A percentile compares a stretch with the other conserved stretches of the same genome.
These are phyloP conservation scores for Tetramorium bicarinatum DNA, from an alignment of 2,888 invertebrate species.

Conservation along the genomic window DNA sequence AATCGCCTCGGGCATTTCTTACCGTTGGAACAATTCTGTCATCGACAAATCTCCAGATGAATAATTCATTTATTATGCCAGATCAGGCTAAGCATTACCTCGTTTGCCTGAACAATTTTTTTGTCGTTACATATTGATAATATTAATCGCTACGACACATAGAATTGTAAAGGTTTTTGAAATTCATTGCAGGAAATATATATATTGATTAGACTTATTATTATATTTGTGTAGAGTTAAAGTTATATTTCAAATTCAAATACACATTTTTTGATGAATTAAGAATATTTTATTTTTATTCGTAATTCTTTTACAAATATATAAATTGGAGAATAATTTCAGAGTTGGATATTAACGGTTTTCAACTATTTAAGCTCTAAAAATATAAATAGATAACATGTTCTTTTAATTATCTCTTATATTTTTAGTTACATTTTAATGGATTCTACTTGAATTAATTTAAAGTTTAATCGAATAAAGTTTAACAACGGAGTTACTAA, in stretches of 20 bases:
- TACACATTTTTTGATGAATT: neutral
- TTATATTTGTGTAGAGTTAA: neutral
- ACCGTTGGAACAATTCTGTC: constrained; percentile 16
- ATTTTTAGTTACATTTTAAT: neutral
- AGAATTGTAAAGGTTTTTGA: neutral
- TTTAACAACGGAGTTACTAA: neutral
- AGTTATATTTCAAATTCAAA: neutral
- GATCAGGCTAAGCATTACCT: neutral
- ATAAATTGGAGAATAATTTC: neutral
- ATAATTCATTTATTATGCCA: constrained; percentile 13
- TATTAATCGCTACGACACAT: neutral
- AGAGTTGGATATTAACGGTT: neutral
- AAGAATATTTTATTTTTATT: neutral
- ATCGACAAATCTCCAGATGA: neutral
- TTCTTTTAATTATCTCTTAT: neutral
- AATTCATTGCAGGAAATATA: neutral
- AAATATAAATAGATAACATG: neutral
- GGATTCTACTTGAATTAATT: neutral
- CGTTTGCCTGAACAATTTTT: neutral
- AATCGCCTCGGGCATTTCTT: constrained; percentile 26
- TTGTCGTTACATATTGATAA: neutral
- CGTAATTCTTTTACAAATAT: neutral
- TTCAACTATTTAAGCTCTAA: neutral
- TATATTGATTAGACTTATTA: neutral
- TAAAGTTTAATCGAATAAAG: neutral